Percentiles rank a stretch among this genome's conserved stretches.
These are phyloP conservation scores for Rhinolophus ferrumequinum DNA, from an alignment of 2,113 vertebrate species.

Conservation along the genomic window DNA sequence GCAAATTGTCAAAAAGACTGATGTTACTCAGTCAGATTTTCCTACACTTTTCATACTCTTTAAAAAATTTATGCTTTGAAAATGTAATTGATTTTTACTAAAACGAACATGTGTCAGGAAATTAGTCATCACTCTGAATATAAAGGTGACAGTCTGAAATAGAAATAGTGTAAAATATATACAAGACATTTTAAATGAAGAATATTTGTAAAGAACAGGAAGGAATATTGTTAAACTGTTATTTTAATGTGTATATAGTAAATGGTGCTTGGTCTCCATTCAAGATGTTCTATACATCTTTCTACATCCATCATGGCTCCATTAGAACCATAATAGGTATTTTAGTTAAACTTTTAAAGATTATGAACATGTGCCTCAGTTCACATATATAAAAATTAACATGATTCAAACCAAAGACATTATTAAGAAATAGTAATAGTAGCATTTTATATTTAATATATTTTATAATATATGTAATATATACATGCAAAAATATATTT, in stretches of 20 bases:
- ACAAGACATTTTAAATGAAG: background rate
- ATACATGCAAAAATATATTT: too few relatives aligned
- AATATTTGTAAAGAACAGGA: background rate
- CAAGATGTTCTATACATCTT: background rate
- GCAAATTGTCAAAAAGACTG: background rate
- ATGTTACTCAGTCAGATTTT: background rate
- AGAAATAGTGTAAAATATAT: background rate
- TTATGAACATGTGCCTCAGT: background rate
- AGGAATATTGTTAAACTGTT: background rate
- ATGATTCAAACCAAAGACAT: background rate
- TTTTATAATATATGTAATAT: background rate
- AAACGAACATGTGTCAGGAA: background rate
- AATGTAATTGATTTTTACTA: background rate
- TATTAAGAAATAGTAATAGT: background rate
- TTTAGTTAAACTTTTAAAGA: background rate
- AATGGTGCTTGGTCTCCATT: background rate
- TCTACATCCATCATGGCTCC: background rate
- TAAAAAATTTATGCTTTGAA: background rate
- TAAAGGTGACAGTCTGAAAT: background rate
- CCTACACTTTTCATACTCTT: background rate
- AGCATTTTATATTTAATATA: background rate
- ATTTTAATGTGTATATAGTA: background rate
- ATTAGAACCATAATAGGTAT: background rate
- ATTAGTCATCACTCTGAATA: background rate
- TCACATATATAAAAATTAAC: background rate